Percentiles rank a stretch among this genome's conserved stretches.
Evolutionary conservation across 2,113 vertebrate species (phyloP).

Genomic region (Speoplatyrhinus poulsoni): DNA sequence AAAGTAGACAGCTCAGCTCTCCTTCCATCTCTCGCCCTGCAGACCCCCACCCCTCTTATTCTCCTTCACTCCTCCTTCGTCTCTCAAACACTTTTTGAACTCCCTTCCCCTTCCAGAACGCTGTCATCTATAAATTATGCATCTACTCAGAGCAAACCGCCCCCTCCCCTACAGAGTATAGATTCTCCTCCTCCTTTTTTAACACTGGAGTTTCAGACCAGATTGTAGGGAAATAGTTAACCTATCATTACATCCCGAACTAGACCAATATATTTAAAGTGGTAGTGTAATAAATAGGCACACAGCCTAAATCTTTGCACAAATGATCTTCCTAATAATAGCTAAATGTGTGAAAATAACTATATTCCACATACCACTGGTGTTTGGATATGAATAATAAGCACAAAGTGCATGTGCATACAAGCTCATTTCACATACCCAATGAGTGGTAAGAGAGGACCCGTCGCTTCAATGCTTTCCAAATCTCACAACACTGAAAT

Average conservation of each 20-base stretch:
- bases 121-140: conserved; percentile 59
- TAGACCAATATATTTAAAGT: too few relatives aligned
- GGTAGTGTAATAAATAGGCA: too few relatives aligned
- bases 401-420: too few relatives aligned
- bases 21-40: background rate
- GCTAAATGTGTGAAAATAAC: too few relatives aligned
- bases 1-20: conserved; percentile 17
- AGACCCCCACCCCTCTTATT: background rate
- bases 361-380: too few relatives aligned
- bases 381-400: too few relatives aligned
- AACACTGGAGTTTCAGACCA: background rate
- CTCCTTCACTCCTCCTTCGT: background rate
- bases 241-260: background rate
- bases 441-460: too few relatives aligned
- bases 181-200: conserved; percentile 2
- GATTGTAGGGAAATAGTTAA: background rate
- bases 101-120: background rate
- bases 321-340: too few relatives aligned
- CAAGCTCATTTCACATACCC: too few relatives aligned
- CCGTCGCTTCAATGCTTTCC: too few relatives aligned
- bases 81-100: background rate
- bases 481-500: too few relatives aligned
- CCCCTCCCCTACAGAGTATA: background rate
- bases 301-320: too few relatives aligned
- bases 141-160: conserved; percentile 36